phyloP scores from a whole-genome alignment of 2,888 invertebrate species.

The Lasioglossum figueresi region DNA sequence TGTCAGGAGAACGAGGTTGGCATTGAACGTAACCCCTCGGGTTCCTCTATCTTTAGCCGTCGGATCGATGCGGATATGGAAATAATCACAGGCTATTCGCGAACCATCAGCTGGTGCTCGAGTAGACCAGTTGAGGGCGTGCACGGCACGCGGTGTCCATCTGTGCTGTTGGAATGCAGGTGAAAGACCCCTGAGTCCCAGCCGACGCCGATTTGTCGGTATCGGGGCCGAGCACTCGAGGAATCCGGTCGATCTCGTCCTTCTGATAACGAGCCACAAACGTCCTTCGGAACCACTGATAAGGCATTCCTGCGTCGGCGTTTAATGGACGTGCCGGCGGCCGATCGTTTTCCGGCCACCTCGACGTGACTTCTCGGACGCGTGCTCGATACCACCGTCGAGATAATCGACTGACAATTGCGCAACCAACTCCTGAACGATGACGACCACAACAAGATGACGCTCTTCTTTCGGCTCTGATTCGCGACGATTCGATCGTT shows the following conservation, averaged over 20 bases:
- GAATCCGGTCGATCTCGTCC: slow-evolving; percentile 55
- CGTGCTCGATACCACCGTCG: slow-evolving; percentile 10
- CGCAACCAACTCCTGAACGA: not conserved
- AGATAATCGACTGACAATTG: slow-evolving; percentile 18
- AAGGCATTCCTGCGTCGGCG: slow-evolving; percentile 49
- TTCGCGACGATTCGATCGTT: not conserved
- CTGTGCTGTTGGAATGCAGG: slow-evolving; percentile 50
- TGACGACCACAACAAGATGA: not conserved
- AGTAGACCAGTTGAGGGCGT: slow-evolving; percentile 48
- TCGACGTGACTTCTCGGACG: not conserved
- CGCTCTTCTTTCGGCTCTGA: not conserved
- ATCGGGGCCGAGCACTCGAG: slow-evolving; percentile 40
- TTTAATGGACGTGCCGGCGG: slow-evolving; percentile 49
- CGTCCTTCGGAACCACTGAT: slow-evolving; percentile 51
- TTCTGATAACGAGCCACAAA: slow-evolving; percentile 37
- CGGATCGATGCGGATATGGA: slow-evolving; percentile 45
- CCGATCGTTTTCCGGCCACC: slow-evolving; percentile 17
- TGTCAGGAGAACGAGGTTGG: not conserved
- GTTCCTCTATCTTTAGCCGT: slow-evolving; percentile 39
- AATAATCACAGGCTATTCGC: slow-evolving; percentile 33
- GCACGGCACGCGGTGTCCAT: slow-evolving; percentile 29
- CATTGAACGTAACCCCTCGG: slow-evolving; percentile 9
- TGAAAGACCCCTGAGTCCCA: slow-evolving; percentile 50
- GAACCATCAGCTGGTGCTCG: slow-evolving; percentile 52
- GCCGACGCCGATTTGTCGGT: slow-evolving; percentile 46